Base-by-base conservation (phyloP, 2,797 vertebrate species). In the Cynopterus sphinx region DNA sequence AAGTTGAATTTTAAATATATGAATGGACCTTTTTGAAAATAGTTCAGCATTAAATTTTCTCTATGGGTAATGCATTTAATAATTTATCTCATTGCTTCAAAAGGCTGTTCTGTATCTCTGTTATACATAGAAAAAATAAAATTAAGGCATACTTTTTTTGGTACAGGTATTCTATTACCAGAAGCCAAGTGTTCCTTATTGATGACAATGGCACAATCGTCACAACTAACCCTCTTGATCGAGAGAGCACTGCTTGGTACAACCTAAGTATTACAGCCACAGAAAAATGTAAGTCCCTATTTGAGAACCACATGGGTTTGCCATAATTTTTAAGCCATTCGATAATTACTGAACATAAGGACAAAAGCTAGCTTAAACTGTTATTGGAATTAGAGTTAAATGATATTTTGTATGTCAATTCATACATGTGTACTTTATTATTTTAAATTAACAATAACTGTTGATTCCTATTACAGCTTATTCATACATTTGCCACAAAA, bases 211-310 rank as follows among this genome's bases (percentile, higher is more conserved):
- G 99, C 95, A 99, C 99, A 39, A 98, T 99, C 93, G 98, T 97
- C 81, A 97, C 99, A 39, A 98, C 95, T 43, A 98, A 98, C 96
- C 95, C 98, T 95, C 98, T 99, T 97, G 99, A 99, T 97, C 98
- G 99, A 87, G 99, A 99, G 98, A 97, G 94, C 65, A 93, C 96
- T 84, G 96, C 98, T 90, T 99, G 99, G 99, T 98, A 99, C 98
- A 99, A 99, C 96, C 79, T 99, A 96, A 99, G 99, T 17, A 91
- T 99, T 63, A 98, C 96, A 95, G 99, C 99, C 95, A 98, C 97
- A 93, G 99, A 99, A 98, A 98, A 93, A 97, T 98, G 99, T 99
- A 98, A 99, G 99, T 98, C 91, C 26, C 92, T 96, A 77, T 53
- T 83, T 90, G 93, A 61, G 28, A 96, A 88, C 0, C 49, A 61